A percentile compares a stretch with the other conserved stretches of the same genome.
phyloP scores from a whole-genome alignment of 2,113 vertebrate genomes.

The Chitala chitala region DNA sequence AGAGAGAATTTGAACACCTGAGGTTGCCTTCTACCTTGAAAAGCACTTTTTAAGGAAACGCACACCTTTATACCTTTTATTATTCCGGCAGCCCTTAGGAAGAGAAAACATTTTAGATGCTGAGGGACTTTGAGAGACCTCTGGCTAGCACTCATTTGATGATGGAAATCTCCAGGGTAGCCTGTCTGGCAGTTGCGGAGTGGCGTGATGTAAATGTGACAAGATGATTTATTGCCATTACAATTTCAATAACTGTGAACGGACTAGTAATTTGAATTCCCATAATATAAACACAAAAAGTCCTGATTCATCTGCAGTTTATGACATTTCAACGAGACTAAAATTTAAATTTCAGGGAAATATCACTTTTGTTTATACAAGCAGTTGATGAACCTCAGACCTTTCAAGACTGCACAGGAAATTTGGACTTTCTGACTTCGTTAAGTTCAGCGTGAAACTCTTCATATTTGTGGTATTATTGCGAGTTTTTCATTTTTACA shows the following conservation, averaged over 20 bases:
- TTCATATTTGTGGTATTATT: no score
- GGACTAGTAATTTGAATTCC: not conserved
- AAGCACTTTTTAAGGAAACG: no score
- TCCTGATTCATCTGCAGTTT: not conserved
- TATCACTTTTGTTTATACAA: no score
- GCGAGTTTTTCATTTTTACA: no score
- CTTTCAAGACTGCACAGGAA: no score
- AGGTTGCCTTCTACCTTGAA: no score
- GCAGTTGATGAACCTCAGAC: no score
- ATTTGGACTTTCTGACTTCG: no score
- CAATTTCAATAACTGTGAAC: slow-evolving; percentile 1
- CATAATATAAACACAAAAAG: slow-evolving; percentile 1
- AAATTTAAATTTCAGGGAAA: slow-evolving; percentile 7
- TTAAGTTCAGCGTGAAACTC: no score
- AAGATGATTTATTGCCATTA: slow-evolving; percentile 10
- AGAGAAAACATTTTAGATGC: not conserved
- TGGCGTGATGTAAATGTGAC: not conserved
- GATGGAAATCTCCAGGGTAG: not conserved
- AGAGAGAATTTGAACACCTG: no score
- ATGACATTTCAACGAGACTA: not conserved
- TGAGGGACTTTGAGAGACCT: not conserved
- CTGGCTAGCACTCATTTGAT: not conserved
- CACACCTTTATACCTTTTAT: no score
- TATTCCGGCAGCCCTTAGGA: no score
- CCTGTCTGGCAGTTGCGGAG: not conserved